A percentile compares a stretch with the other conserved stretches of the same genome.
These are phyloP conservation scores for Drosophila burlai DNA, from an alignment of 1,140 invertebrate genomes.

Conservation along the genomic window DNA sequence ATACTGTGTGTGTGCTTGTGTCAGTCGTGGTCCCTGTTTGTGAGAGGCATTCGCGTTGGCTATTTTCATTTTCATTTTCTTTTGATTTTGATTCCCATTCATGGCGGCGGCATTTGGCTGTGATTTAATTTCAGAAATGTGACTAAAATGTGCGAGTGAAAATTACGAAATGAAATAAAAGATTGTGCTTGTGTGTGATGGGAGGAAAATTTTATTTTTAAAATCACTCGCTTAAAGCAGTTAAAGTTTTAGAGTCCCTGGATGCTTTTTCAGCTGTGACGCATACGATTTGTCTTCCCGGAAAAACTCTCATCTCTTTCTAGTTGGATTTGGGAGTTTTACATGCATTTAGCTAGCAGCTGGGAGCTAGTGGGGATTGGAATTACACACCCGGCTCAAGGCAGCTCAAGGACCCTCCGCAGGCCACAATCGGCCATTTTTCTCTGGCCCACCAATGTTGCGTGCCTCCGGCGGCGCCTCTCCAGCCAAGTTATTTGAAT, in stretches of 20 bases:
- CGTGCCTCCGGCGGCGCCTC: slow-evolving; percentile 17
- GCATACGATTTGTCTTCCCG: slow-evolving; percentile 23
- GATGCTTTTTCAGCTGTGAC: slow-evolving; percentile 8
- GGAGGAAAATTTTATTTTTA: slow-evolving; percentile 22
- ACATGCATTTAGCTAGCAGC: slow-evolving; percentile 8
- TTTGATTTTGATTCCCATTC: slow-evolving; percentile 64
- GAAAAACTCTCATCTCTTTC: slow-evolving; percentile 20
- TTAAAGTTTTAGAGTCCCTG: slow-evolving; percentile 4
- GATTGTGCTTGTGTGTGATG: background rate
- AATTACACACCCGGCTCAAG: slow-evolving; percentile 52
- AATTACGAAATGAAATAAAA: slow-evolving; percentile 50
- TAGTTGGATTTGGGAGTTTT: background rate
- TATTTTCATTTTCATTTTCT: slow-evolving; percentile 70
- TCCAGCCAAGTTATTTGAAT: slow-evolving; percentile 68
- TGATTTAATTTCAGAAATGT: slow-evolving; percentile 76
- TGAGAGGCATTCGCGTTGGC: slow-evolving; percentile 47
- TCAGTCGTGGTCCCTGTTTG: slow-evolving; percentile 12
- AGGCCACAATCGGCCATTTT: slow-evolving; percentile 64
- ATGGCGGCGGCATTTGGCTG: slow-evolving; percentile 50
- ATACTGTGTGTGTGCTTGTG: slow-evolving; percentile 11
- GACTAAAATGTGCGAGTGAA: slow-evolving; percentile 72
- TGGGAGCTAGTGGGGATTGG: slow-evolving; percentile 20
- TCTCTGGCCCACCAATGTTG: slow-evolving; percentile 58
- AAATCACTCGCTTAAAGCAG: slow-evolving; percentile 16
- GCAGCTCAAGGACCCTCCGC: slow-evolving; percentile 44